A percentile compares a stretch with the other conserved stretches of the same genome.
These are phyloP conservation scores for Drepanosiphum platanoidis DNA, from an alignment of 2,888 invertebrate species.

Conservation along the genomic window DNA sequence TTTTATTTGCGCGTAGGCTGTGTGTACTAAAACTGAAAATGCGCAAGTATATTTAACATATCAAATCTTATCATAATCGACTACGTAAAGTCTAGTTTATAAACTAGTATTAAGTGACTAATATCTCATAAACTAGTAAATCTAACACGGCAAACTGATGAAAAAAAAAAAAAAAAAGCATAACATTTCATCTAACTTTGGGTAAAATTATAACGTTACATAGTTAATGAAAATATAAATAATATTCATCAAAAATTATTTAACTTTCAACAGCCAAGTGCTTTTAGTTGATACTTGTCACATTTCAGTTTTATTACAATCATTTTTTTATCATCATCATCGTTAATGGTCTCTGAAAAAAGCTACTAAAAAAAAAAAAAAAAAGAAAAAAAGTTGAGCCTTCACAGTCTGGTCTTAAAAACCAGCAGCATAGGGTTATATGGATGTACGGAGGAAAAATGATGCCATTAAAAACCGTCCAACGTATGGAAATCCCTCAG, in stretches of 20 bases:
- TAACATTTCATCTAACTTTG: neutral
- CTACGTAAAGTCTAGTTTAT: no score
- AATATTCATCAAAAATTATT: neutral
- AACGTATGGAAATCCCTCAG: slow-evolving; percentile 45
- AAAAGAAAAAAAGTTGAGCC: slow-evolving; percentile 40
- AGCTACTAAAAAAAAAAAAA: slow-evolving; percentile 45
- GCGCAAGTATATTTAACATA: no score
- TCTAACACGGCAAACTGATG: no score
- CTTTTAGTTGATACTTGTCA: slow-evolving; percentile 45
- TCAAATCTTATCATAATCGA: no score
- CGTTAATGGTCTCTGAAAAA: slow-evolving; percentile 27
- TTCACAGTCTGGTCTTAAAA: slow-evolving; percentile 53
- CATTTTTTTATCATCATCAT: slow-evolving; percentile 29
- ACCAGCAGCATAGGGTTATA: slow-evolving; percentile 11
- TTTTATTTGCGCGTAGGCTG: no score
- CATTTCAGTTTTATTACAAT: slow-evolving; percentile 34
- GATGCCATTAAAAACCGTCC: slow-evolving; percentile 47
- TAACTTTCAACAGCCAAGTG: neutral
- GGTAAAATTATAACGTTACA: neutral
- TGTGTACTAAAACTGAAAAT: no score
- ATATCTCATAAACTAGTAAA: no score
- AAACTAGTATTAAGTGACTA: no score
- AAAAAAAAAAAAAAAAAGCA: no score
- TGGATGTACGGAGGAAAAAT: slow-evolving; percentile 35
- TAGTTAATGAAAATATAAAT: neutral